phyloP scores from a whole-genome alignment of 2,113 vertebrate species.

The Odontophorus gujanensis region DNA sequence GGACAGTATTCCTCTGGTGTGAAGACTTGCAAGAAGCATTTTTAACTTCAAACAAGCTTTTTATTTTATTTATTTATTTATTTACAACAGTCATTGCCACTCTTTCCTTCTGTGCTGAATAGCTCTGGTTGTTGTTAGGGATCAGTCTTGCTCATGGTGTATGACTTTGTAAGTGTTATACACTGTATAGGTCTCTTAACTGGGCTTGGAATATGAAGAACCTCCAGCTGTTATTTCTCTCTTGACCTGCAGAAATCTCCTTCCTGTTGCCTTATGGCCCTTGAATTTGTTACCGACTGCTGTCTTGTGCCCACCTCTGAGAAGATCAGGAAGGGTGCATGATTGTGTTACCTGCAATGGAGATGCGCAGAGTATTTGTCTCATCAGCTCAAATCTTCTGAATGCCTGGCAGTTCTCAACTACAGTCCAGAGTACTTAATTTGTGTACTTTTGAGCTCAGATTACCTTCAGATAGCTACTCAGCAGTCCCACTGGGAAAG shows the following conservation, averaged over 20 bases:
- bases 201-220: neutral
- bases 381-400: neutral
- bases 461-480: neutral
- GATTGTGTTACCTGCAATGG: accelerated
- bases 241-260: neutral
- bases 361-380: neutral
- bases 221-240: neutral
- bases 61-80: no score
- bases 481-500: accelerated
- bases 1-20: neutral
- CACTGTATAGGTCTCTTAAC: neutral
- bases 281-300: neutral
- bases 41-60: neutral
- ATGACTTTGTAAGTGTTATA: neutral
- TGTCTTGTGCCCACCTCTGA: neutral
- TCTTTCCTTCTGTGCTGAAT: neutral
- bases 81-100: neutral
- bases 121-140: neutral
- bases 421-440: neutral
- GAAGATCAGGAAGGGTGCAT: neutral
- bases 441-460: neutral
- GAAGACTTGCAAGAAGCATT: neutral
- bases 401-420: neutral
- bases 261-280: neutral
- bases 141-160: neutral